phyloP scores from a whole-genome alignment of 2,113 vertebrate species.

The Oncorhynchus nerka region DNA sequence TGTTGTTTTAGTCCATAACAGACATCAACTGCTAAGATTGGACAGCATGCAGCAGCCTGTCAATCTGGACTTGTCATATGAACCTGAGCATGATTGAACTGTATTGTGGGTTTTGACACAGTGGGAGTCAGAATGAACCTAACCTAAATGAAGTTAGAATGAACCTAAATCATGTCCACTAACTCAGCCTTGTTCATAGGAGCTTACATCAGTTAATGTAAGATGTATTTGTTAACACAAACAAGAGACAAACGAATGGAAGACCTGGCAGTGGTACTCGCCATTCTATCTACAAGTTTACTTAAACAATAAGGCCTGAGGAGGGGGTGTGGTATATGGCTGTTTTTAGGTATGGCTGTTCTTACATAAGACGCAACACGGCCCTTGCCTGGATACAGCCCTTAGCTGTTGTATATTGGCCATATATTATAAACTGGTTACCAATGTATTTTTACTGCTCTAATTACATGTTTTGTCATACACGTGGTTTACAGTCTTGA shows the following conservation, averaged over 20 bases:
- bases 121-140: slow-evolving; percentile 13
- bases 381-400: too few species aligned
- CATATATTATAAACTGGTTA: too few species aligned
- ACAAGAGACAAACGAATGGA: neutral
- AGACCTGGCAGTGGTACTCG: neutral
- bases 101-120: neutral
- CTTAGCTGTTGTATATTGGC: too few species aligned
- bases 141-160: too few species aligned
- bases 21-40: neutral
- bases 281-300: neutral
- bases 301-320: too few species aligned
- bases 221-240: neutral
- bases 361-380: too few species aligned
- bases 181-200: neutral
- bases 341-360: too few species aligned
- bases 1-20: neutral
- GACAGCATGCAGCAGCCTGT: neutral
- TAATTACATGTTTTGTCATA: too few species aligned
- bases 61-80: slow-evolving; percentile 16
- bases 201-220: neutral
- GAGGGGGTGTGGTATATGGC: too few species aligned
- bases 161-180: slow-evolving; percentile 12
- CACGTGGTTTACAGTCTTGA: too few species aligned
- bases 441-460: too few species aligned
- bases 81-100: slow-evolving; percentile 31